Evolutionary conservation across 2,888 invertebrate species (phyloP), one percentile per base, ranked within the genome.

Genomic region (Hypomecis atomaria): DNA sequence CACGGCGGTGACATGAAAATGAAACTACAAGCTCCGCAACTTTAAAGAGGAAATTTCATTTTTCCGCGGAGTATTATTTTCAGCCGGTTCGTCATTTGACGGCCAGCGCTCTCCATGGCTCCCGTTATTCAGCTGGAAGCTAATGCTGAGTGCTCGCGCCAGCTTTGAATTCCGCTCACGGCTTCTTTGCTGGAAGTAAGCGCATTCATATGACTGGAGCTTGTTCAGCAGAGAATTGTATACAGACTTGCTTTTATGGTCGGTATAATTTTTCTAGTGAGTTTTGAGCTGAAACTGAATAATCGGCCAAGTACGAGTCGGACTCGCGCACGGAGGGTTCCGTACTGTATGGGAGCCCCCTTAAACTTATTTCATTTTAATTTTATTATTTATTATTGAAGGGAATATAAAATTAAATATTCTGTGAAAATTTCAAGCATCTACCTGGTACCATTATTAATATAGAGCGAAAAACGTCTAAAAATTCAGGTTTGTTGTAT

Each of bases 81-180:
- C 23, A 43, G 48, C 10, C 54, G 58, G 52, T 56, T 52, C 56
- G 60, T 60, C 65, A 60, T 65, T 57, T 65, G 59, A 65, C 65
- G 52, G 64, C 38, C 50, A 5, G 9, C 13, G 42, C 40, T 23
- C 40, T 45, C 69, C 65, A 65, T 66, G 69, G 71, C 72, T 73
- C 74, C 73, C 72, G 78, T 74, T 77, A 79, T 78, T 79, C 81
- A 79, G 68, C 66, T 62, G 72, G 65, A 68, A 57, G 77, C 71
- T 81, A 79, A 82, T 79, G 78, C 73, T 59, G 67, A 78, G 83
- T 76, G 83, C 77, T 69, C 72, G 64, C 70, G 70, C 77, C 72
- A 65, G 73, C 77, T 73, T 80, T 79, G 71, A 66, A 61, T 66
- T 61, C 62, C 55, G 47, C 65, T 69, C 56, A 38, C 56, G 58